Evolutionary conservation across 1,140 invertebrate genomes (phyloP).

Genomic region (Metaphire vulgaris): DNA sequence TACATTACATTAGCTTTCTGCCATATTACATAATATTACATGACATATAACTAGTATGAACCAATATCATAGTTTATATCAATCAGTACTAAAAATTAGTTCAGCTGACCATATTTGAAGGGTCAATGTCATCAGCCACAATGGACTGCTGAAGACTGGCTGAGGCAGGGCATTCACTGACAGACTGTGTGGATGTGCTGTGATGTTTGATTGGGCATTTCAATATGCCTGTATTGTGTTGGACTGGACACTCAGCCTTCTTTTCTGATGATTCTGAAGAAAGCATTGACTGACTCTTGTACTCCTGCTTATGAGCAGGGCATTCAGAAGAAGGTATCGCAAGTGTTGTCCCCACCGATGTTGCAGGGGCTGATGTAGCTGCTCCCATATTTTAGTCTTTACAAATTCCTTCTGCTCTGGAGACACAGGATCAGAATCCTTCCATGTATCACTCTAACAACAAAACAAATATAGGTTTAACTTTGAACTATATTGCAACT

Average conservation of each 20-base stretch:
- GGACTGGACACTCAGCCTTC: neutral
- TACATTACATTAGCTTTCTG: no score
- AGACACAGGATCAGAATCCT: no score
- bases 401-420: no score
- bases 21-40: no score
- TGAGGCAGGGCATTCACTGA: neutral
- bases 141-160: neutral
- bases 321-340: neutral
- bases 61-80: no score
- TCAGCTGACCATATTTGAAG: neutral
- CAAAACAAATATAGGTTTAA: no score
- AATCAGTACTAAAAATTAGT: no score
- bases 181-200: neutral
- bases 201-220: no score
- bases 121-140: neutral
- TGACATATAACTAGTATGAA: no score
- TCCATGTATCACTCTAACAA: no score
- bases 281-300: neutral
- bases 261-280: neutral
- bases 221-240: neutral
- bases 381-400: no score
- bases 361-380: neutral
- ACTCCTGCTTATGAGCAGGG: neutral
- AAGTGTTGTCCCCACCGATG: neutral
- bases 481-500: no score